phyloP scores from a whole-genome alignment of 2,888 invertebrate species.

The Arrhopalites spinosus region DNA sequence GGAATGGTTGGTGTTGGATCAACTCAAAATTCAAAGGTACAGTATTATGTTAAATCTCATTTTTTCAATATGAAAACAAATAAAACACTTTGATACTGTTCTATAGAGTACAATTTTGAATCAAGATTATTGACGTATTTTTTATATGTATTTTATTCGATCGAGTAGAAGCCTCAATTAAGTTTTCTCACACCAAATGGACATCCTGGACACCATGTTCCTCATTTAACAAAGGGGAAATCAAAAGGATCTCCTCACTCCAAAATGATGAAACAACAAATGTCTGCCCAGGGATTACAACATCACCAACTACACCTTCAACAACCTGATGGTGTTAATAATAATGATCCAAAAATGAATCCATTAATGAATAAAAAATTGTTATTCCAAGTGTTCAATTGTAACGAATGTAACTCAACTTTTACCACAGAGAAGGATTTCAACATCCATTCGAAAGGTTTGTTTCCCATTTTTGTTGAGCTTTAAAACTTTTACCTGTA shows the following conservation, averaged over 20 bases:
- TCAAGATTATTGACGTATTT: too few species aligned
- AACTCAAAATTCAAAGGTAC: too few species aligned
- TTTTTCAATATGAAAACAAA: too few species aligned
- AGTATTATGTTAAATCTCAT: too few species aligned
- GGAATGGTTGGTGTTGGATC: too few species aligned
- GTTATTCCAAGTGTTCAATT: conserved; percentile 43
- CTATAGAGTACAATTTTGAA: too few species aligned
- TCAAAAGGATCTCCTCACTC: conserved; percentile 13
- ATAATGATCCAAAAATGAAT: too few species aligned
- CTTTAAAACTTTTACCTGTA: too few species aligned
- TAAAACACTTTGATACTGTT: too few species aligned
- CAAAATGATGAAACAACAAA: conserved; percentile 15
- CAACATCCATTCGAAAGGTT: conserved; percentile 42
- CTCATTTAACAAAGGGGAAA: conserved; percentile 6
- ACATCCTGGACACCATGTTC: background rate
- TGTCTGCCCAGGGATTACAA: background rate
- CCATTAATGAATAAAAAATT: conserved; percentile 36
- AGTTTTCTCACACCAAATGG: conserved; percentile 44
- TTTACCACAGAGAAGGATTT: conserved; percentile 50
- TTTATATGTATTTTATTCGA: too few species aligned
- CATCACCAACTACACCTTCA: background rate
- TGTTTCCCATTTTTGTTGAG: too few species aligned
- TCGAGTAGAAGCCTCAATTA: conserved; percentile 47
- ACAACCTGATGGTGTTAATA: too few species aligned
- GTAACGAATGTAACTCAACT: conserved; percentile 46